Percentiles rank a stretch among this genome's conserved stretches.
Conservation (phyloP, 2,888 invertebrate species). For the Meghimatium bilineatum region DNA sequence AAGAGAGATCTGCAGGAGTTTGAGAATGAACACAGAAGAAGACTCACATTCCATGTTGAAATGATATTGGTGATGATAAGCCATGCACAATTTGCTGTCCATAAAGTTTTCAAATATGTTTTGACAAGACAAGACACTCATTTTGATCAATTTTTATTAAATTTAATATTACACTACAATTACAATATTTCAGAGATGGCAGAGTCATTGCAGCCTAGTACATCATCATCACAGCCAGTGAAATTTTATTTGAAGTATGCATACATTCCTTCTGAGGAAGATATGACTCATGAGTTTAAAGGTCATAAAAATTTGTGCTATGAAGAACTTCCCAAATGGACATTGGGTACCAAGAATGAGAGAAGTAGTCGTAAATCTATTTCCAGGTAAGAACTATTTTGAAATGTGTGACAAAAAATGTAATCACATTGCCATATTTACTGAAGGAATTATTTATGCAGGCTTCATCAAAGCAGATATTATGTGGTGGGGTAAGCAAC, state of each 20-base stretch:
- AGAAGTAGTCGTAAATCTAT: slow-evolving; percentile 58
- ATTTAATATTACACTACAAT: not conserved
- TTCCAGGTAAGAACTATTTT: slow-evolving; percentile 59
- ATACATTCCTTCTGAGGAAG: slow-evolving; percentile 71
- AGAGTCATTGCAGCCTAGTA: not conserved
- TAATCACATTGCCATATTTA: no score
- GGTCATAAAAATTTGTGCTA: slow-evolving; percentile 69
- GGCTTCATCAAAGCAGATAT: no score
- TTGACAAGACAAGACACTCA: no score
- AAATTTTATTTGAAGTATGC: slow-evolving; percentile 21
- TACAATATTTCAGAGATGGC: not conserved
- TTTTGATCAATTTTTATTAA: not conserved
- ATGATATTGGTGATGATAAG: no score
- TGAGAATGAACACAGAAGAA: no score
- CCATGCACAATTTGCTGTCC: no score
- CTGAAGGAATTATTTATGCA: no score
- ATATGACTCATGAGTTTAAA: slow-evolving; percentile 73
- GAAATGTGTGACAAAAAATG: no score
- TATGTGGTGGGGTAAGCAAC: no score
- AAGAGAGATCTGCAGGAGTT: no score
- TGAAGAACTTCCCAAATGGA: slow-evolving; percentile 71
- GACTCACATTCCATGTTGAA: no score
- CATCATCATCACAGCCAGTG: not conserved
- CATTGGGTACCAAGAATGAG: slow-evolving; percentile 57
- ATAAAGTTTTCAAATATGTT: no score